These are phyloP conservation scores for Erythrolamprus reginae DNA, from an alignment of 2,113 vertebrate species.

Conservation along the genomic window DNA sequence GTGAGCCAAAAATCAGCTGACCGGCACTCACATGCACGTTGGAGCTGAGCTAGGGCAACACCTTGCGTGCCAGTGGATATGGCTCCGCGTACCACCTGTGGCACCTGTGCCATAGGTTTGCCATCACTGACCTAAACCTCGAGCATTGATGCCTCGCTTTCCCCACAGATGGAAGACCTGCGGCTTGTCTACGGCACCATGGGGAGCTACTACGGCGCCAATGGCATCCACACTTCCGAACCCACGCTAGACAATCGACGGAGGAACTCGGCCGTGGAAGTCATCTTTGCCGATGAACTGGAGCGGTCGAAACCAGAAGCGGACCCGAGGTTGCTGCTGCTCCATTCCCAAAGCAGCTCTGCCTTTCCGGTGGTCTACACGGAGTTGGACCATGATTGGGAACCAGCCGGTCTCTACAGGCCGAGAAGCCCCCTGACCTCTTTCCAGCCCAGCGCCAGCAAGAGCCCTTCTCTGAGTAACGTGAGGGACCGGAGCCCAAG, in stretches of 20 bases:
- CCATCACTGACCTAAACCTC: too few species aligned
- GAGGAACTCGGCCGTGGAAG: conserved; percentile 72
- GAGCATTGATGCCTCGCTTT: neutral
- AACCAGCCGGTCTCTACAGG: conserved; percentile 51
- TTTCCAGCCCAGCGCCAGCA: conserved; percentile 66
- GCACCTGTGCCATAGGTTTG: too few species aligned
- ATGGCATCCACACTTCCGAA: conserved; percentile 61
- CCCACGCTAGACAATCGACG: conserved; percentile 60
- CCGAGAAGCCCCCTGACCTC: conserved; percentile 63
- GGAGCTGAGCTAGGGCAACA: too few species aligned
- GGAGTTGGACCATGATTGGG: conserved; percentile 48
- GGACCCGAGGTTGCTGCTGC: conserved; percentile 50
- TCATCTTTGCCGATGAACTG: conserved; percentile 55
- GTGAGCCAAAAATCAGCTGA: too few species aligned
- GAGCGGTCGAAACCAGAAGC: conserved; percentile 65
- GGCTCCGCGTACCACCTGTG: too few species aligned
- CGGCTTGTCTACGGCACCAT: conserved; percentile 50
- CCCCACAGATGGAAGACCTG: conserved; percentile 70
- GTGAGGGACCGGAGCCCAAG: conserved; percentile 50
- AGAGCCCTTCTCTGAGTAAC: conserved; percentile 70
- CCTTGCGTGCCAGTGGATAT: too few species aligned
- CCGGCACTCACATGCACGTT: too few species aligned
- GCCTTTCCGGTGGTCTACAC: conserved; percentile 66
- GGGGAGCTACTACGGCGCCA: conserved; percentile 48
- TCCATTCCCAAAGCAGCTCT: conserved; percentile 73